Percentiles rank a stretch among this genome's conserved stretches.
phyloP scores from a whole-genome alignment of 1,140 invertebrate genomes.

The Diplogasteroides magnus region DNA sequence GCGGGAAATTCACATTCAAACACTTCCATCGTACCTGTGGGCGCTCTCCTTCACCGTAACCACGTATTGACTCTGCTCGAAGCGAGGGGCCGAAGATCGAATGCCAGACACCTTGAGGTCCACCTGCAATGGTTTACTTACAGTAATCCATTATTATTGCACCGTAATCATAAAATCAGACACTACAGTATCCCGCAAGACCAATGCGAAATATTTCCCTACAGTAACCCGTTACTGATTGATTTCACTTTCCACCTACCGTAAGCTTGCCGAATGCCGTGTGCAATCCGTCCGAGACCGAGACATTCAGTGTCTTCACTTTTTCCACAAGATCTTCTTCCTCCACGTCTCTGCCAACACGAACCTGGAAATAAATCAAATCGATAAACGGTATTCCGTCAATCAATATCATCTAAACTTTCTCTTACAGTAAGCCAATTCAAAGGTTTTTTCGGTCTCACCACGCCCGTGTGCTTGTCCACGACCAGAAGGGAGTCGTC shows the following conservation, averaged over 20 bases:
- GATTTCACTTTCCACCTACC: conserved; percentile 7
- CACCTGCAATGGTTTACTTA: not conserved
- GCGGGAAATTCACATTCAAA: too few species aligned
- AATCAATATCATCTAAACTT: not conserved
- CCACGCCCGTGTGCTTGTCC: conserved; percentile 37
- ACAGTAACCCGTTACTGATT: too few species aligned
- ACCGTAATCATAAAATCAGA: too few species aligned
- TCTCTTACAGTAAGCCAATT: too few species aligned
- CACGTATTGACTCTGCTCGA: conserved; percentile 39
- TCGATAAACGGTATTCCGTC: too few species aligned
- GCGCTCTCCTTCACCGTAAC: conserved; percentile 35
- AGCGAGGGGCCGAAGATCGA: not conserved
- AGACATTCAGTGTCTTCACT: conserved; percentile 39
- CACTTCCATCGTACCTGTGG: too few species aligned
- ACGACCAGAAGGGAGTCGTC: conserved; percentile 44
- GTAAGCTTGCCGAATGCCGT: conserved; percentile 29
- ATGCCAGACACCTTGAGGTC: not conserved
- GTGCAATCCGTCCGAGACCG: conserved; percentile 46
- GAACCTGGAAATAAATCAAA: conserved; percentile 9
- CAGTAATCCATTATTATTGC: not conserved
- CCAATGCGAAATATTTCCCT: too few species aligned
- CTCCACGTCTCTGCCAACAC: conserved; percentile 3
- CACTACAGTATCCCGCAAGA: too few species aligned
- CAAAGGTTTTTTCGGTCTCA: conserved; percentile 12
- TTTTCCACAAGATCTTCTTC: conserved; percentile 13